phyloP scores from a whole-genome alignment of 2,113 vertebrate genomes.

The Entomyzon cyanotis region DNA sequence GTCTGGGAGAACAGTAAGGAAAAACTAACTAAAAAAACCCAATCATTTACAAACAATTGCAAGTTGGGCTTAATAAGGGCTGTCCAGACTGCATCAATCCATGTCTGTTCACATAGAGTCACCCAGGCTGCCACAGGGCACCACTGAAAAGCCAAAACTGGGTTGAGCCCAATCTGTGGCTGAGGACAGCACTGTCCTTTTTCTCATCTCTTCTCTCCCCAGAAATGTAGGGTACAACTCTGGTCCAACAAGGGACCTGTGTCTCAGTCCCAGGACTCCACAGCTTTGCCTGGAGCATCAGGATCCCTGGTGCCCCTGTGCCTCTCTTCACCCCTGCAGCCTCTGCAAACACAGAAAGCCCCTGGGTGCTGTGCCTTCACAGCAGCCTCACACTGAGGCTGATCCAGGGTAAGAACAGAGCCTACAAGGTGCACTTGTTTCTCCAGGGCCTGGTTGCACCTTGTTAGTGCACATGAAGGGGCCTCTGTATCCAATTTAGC shows the following conservation, averaged over 20 bases:
- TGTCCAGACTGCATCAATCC: accelerated
- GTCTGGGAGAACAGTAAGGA: neutral
- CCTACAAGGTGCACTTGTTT: neutral
- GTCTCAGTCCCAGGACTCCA: neutral
- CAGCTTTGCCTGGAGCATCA: neutral
- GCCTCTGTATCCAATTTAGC: neutral
- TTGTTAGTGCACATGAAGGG: neutral
- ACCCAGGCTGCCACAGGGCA: neutral
- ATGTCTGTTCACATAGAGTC: neutral
- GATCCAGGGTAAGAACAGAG: neutral
- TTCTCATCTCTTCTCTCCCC: neutral
- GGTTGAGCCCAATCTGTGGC: neutral
- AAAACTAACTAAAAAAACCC: neutral
- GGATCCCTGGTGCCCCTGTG: neutral
- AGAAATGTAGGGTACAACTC: neutral
- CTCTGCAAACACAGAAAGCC: neutral
- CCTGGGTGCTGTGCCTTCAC: neutral
- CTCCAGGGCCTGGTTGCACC: neutral
- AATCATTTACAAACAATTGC: neutral
- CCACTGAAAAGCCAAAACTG: neutral
- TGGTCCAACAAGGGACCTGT: neutral
- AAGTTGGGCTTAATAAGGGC: neutral
- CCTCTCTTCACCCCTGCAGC: neutral
- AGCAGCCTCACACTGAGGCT: accelerated
- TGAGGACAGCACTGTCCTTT: neutral